Evolutionary conservation across 1,140 invertebrate species (phyloP).

Genomic region (Dinothrombium tinctorium): DNA sequence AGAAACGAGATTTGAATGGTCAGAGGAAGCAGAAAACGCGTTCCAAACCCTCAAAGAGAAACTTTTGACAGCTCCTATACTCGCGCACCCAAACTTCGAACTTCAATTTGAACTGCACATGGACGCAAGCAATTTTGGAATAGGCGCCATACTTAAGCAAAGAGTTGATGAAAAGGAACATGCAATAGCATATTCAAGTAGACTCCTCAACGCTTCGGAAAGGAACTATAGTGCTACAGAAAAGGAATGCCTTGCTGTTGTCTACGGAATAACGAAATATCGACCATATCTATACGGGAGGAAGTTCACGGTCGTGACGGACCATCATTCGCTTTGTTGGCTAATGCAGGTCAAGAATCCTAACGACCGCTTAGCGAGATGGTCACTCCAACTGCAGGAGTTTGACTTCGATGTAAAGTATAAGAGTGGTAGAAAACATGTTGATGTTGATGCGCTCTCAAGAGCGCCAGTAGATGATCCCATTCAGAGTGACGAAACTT

Average conservation of each 20-base stretch:
- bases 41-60: neutral
- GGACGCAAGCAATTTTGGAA: neutral
- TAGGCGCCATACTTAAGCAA: neutral
- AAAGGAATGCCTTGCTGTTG: neutral
- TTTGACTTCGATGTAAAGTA: conserved; percentile 11
- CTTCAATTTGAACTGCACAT: neutral
- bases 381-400: conserved; percentile 12
- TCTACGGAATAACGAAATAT: neutral
- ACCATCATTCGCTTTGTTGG: neutral
- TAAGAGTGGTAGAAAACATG: conserved; percentile 4
- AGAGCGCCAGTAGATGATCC: neutral
- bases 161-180: neutral
- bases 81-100: neutral
- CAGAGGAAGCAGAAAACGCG: neutral
- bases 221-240: neutral
- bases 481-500: neutral
- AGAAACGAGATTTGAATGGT: neutral
- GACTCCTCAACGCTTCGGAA: neutral
- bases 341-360: neutral
- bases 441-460: conserved; percentile 4
- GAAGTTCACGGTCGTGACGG: neutral
- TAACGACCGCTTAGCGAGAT: conserved; percentile 9
- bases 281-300: neutral
- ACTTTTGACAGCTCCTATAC: neutral
- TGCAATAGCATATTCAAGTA: neutral